phyloP scores from a whole-genome alignment of 2,888 invertebrate genomes.

The Athalia circularis region DNA sequence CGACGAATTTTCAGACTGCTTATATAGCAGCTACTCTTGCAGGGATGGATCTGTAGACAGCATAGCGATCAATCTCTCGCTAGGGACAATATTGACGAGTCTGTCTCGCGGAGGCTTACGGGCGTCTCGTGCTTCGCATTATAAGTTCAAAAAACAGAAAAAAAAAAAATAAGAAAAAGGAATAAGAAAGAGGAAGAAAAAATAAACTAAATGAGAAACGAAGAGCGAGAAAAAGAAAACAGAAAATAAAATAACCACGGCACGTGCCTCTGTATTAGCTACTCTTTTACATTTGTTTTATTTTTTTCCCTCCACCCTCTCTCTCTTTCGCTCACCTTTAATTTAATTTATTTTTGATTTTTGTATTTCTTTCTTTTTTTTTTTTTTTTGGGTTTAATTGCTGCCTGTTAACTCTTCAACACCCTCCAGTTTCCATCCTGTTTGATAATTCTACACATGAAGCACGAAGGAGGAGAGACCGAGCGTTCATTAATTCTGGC shows the following conservation, averaged over 20 bases:
- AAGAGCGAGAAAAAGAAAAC: not conserved
- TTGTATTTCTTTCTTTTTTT: not conserved
- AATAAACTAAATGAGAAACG: not conserved
- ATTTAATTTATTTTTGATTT: too few species aligned
- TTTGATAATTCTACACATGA: not conserved
- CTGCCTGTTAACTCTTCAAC: conserved; percentile 14
- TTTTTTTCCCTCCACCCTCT: not conserved
- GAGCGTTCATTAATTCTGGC: conserved; percentile 39
- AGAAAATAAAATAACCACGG: not conserved
- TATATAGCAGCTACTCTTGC: too few species aligned
- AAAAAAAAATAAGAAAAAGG: not conserved
- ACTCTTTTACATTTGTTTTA: not conserved
- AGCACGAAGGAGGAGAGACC: not conserved
- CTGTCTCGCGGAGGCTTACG: conserved; percentile 34
- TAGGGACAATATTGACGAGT: conserved; percentile 39
- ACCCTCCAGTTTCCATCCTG: not conserved
- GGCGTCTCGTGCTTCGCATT: conserved; percentile 25
- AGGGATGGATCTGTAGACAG: conserved; percentile 6
- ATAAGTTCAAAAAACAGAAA: not conserved
- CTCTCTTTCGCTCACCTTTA: not conserved
- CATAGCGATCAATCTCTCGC: conserved; percentile 37
- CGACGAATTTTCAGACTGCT: conserved; percentile 24
- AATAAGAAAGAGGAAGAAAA: not conserved
- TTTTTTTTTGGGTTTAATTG: conserved; percentile 24
- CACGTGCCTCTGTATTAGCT: not conserved